Conservation (phyloP, 2,797 vertebrate genomes). For the Phalanger gymnotis region DNA sequence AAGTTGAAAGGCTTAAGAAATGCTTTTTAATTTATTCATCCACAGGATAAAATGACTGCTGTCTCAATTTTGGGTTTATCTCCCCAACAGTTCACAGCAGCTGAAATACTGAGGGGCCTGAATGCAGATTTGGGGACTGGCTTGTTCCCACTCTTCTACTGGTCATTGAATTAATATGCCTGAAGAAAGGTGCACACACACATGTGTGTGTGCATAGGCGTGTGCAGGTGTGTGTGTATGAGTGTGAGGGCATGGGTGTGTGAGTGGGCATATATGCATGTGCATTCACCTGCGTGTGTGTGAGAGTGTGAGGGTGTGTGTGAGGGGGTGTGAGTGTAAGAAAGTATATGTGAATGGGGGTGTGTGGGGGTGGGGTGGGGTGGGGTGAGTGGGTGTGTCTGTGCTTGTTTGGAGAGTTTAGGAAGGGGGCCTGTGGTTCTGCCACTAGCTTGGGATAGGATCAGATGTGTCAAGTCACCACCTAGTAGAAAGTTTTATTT, state of each 20-base stretch:
- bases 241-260: neutral
- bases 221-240: neutral
- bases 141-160: neutral
- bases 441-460: too few species aligned
- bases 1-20: neutral
- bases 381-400: neutral
- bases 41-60: neutral
- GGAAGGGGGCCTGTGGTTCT: neutral
- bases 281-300: neutral
- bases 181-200: neutral
- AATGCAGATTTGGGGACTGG: neutral
- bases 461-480: conserved; percentile 7
- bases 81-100: neutral
- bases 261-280: neutral
- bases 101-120: neutral
- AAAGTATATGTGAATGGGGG: neutral
- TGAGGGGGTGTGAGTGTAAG: too few species aligned
- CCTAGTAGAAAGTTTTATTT: conserved; percentile 31
- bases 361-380: neutral
- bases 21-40: neutral
- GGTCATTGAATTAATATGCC: neutral
- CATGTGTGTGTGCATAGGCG: neutral
- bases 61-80: neutral
- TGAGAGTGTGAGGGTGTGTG: too few species aligned
- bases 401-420: neutral